Evolutionary conservation across 1,140 invertebrate species (phyloP).

Genomic region (Philopotamus ludificatus): DNA sequence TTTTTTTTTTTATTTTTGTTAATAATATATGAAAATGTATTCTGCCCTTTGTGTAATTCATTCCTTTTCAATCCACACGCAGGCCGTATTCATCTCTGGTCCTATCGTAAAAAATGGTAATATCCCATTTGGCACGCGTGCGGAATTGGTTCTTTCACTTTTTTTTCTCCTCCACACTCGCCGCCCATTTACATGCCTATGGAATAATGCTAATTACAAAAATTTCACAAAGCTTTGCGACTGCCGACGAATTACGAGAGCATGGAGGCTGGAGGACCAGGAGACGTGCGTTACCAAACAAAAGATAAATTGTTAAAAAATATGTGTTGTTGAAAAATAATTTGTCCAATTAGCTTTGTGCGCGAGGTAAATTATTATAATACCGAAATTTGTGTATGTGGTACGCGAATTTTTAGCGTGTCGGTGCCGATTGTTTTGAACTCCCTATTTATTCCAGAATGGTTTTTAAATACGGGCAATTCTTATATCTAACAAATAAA

Average conservation of each 20-base stretch:
- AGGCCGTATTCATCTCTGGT: constrained; percentile 15
- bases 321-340: neutral
- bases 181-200: constrained; percentile 39
- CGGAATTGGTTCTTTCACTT: constrained; percentile 21
- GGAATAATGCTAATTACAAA: constrained; percentile 43
- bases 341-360: neutral
- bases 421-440: neutral
- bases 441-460: neutral
- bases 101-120: constrained; percentile 30
- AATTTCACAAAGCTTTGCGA: constrained; percentile 39
- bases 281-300: neutral
- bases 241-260: constrained; percentile 14
- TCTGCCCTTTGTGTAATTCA: constrained; percentile 10
- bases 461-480: neutral
- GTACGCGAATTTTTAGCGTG: no score
- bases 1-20: no score
- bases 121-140: constrained; percentile 32
- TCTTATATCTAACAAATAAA: no score
- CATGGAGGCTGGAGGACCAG: constrained; percentile 12
- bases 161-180: constrained; percentile 6
- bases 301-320: neutral
- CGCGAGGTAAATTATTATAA: no score
- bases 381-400: no score
- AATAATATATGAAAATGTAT: constrained; percentile 26
- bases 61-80: constrained; percentile 18